Evolutionary conservation across 1,140 invertebrate genomes (phyloP), one percentile per base, ranked within the genome.

Genomic region (Nomia melanderi): DNA sequence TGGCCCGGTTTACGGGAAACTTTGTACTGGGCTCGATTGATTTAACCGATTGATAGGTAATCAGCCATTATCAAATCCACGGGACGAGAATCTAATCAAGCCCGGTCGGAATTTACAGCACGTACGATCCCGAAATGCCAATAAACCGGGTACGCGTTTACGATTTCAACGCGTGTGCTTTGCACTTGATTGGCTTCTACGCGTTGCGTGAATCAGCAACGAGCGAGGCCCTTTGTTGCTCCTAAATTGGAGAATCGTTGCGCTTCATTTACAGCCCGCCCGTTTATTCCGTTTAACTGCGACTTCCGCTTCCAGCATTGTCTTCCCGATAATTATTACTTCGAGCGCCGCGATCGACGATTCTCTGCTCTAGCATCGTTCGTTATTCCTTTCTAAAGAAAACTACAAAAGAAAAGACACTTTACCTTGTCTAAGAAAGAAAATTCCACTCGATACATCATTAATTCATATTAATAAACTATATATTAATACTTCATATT

Each of bases 61-160:
- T 76, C 60, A 56, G 75, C 57, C 47, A 60, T 77, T 63, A 77
- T 77, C 66, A 71, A 71, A 77, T 77, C 67, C 31, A n/a, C 56
- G 44, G 73, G 31, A 62, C 67, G 75, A 70, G 66, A 63, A 77
- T 77, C 75, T 77, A 77, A 77, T 77, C 75, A 77, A 77, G 57
- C 17, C 25, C 3, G 66, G 23, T 6, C 27, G 57, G 57, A 54
- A 77, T 77, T 77, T 56, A 62, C 66, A 33, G 66, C 75, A 77
- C 75, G 75, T 77, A 71, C 47, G 66, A 71, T 63, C 9, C 44
- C 23, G 66, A 77, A 77, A 71, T 70, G 67, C 66, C 75, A 50
- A 77, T 77, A 77, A 77, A 77, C 75, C 67, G 50, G 29, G 41
- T 47, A 17, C 44, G 44, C 67, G 33, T 77, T 77, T 77, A 77